Evolutionary conservation across 1,140 invertebrate species (phyloP), one percentile per base, ranked within the genome.

Genomic region (Orussus abietinus): DNA sequence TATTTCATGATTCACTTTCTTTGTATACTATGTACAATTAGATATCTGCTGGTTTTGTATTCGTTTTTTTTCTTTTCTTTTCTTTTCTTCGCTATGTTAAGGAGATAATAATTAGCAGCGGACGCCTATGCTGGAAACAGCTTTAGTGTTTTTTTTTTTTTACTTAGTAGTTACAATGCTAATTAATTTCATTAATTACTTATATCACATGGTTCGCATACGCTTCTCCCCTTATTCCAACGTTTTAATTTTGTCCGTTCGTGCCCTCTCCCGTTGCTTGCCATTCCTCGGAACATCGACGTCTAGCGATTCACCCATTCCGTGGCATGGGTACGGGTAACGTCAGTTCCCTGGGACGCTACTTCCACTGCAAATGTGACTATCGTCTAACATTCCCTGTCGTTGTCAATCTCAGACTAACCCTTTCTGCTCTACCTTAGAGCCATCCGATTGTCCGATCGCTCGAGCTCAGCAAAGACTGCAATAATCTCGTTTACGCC

Each of bases 121-220:
- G 57, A 61, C 61, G 58, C 47, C 61, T 62, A 64, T 50, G 47
- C 49, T 57, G 57, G 59, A 70, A 68, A 69, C 57, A 61, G 50
- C 56, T 69, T n/a, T 55, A 65, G 58, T 51, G 58, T 44, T 51
- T 32, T 42, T 17, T 31, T 21, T 52, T 30, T 56, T 47, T 51
- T 47, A 21, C 59, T 65, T 65, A 68, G 52, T 47, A 41, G 38
- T 58, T 71, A 66, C 46, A 53, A 60, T 66, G 57, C 68, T 69
- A 59, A 68, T 67, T 66, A 60, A 63, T 64, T 69, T 62, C 57
- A 62, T 67, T 65, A 63, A 63, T 69, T 64, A 62, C 45, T 66
- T 69, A 67, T 73, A 73, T 73, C 69, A 73, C 70, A 73, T 72
- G 70, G 55, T 69, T 66, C 55, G 54, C 64, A 58, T 66, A 62